Evolutionary conservation across 2,888 invertebrate species (phyloP), one percentile per base, ranked within the genome.

Genomic region (Criorhina ranunculi): DNA sequence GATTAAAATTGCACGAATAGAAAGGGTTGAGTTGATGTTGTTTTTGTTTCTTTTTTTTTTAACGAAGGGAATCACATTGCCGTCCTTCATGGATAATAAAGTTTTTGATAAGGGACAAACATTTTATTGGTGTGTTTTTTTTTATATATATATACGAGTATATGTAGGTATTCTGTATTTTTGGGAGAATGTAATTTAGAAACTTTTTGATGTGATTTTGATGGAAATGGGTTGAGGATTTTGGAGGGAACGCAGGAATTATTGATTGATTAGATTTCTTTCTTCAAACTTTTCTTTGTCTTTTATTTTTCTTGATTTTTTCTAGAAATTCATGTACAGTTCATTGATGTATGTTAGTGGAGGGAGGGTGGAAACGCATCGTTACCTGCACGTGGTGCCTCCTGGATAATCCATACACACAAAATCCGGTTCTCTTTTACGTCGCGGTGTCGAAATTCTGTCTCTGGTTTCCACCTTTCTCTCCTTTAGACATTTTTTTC

Each of bases 81-180:
- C 35, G 33, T 19, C 55, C 35, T 57, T 57, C 55, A 57, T 35
- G 55, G 55, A 57, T 57, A 57, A 57, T 57, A 57, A 57, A 57
- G 55, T 57, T 57, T 57, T 57, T 57, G 55, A 57, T 57, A 19
- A 57, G 55, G 55, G 55, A 33, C 35, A 57, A 57, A 57, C 35
- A 57, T 17, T 57, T 57, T 37, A 57, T 37, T 35, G 35, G 15
- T 37, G 35, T 57, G 9, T 11, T 35, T 35, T 35, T 35, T 33
- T 7, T 35, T 5, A n/a, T n/a, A n/a, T n/a, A n/a, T n/a, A n/a
- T n/a, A n/a, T n/a, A n/a, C n/a, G n/a, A n/a, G n/a, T n/a, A n/a
- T n/a, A n/a, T n/a, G n/a, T n/a, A 7, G 0, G 12, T 15, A 12
- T 31, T 29, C 11, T n/a, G n/a, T 2, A 0, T 35, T n/a, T 24